phyloP scores from a whole-genome alignment of 2,797 vertebrate species.

The Sebastes melanostomus region DNA sequence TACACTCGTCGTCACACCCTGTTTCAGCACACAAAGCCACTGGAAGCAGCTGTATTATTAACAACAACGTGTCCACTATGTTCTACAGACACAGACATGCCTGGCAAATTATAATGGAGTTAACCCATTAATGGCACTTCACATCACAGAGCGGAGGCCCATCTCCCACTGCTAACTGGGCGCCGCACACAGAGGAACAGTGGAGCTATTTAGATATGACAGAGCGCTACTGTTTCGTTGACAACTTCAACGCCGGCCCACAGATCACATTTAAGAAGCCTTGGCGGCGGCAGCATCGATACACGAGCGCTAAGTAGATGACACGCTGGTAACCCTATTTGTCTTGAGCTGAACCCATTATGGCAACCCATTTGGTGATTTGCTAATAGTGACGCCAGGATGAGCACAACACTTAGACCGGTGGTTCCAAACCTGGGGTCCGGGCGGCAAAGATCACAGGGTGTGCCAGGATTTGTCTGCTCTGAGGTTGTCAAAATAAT shows the following conservation, averaged over 20 bases:
- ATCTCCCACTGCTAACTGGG: conserved; percentile 39
- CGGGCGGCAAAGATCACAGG: too few species aligned
- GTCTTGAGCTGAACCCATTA: conserved; percentile 43
- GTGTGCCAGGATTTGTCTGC: accelerated
- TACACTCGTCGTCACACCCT: conserved; percentile 63
- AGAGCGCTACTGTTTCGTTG: conserved; percentile 56
- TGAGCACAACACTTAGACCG: neutral
- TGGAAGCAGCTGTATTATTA: conserved; percentile 44
- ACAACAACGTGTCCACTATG: conserved; percentile 66
- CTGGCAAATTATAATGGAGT: conserved; percentile 57
- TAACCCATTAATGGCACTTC: conserved; percentile 58
- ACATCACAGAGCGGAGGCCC: conserved; percentile 39
- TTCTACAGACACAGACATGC: conserved; percentile 36
- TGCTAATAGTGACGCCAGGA: conserved; percentile 41
- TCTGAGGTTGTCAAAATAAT: too few species aligned
- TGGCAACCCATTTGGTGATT: conserved; percentile 11
- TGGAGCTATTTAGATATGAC: conserved; percentile 61
- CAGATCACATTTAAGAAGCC: conserved; percentile 52
- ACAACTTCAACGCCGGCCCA: conserved; percentile 35
- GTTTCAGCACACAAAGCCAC: conserved; percentile 58
- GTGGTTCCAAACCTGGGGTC: too few species aligned
- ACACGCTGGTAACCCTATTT: conserved; percentile 50
- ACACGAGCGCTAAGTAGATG: conserved; percentile 36
- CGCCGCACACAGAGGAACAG: conserved; percentile 38
- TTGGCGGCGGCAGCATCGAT: conserved; percentile 19